Conservation (phyloP, 2,888 invertebrate genomes). For the Meta bourneti region DNA sequence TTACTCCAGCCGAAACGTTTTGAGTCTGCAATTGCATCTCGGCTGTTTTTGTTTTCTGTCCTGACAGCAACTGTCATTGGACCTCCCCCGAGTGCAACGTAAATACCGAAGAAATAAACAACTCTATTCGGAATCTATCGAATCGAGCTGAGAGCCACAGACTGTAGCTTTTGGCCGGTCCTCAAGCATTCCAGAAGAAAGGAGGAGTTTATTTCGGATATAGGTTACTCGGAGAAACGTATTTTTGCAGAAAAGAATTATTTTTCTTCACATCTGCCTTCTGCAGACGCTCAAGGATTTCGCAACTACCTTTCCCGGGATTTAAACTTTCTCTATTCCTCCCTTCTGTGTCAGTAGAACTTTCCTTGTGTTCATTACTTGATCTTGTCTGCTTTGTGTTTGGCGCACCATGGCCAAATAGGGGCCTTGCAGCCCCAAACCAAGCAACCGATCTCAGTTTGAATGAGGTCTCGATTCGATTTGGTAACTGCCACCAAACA, state of each 20-base stretch:
- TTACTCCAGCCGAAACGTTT: too few relatives aligned
- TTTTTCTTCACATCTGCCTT: neutral
- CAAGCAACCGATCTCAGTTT: too few relatives aligned
- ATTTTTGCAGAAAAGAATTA: neutral
- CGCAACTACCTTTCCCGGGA: too few relatives aligned
- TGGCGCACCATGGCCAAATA: too few relatives aligned
- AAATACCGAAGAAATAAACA: neutral
- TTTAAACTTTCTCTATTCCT: too few relatives aligned
- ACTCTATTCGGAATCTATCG: neutral
- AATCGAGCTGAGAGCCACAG: neutral
- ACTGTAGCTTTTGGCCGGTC: neutral
- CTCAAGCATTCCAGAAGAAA: neutral
- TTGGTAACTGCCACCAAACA: too few relatives aligned
- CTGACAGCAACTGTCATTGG: neutral
- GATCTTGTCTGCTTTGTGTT: too few relatives aligned
- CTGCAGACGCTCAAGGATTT: too few relatives aligned
- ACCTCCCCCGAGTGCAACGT: neutral
- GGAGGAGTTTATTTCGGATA: neutral
- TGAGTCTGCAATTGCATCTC: neutral
- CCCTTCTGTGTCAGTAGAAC: too few relatives aligned
- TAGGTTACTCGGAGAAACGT: neutral
- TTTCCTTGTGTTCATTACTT: too few relatives aligned
- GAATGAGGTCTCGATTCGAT: too few relatives aligned
- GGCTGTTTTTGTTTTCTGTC: neutral
- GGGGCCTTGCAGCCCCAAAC: too few relatives aligned